Evolutionary conservation across 2,888 invertebrate genomes (phyloP), one percentile per base, ranked within the genome.

Genomic region (Arctia plantaginis): DNA sequence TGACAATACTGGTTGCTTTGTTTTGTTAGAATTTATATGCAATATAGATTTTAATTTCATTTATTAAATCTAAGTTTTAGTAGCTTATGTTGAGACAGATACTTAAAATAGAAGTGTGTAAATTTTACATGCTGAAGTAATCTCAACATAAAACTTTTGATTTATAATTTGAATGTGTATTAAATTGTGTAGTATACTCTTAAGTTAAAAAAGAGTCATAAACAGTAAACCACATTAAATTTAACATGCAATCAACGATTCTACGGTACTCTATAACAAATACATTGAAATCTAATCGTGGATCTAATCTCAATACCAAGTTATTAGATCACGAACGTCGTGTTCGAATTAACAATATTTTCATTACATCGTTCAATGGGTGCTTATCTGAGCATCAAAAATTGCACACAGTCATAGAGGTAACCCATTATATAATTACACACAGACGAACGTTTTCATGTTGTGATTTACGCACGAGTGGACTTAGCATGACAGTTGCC

Each of bases 391-490:
- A 83, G 78, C 83, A 86, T 85, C 84, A 79, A 85, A 86, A 83
- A 76, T 68, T 77, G 75, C 73, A 75, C 81, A 82, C 77, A 78
- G 79, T 82, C 83, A 81, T 77, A 83, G 79, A 80, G 71, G 79
- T 79, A 80, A 81, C 80, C 79, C 80, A 83, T 84, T 85, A 82
- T 79, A 89, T 87, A 86, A 82, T 88, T 85, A 85, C 80, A 78
- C 74, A 82, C 77, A 80, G 80, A 83, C 80, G 81, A 84, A 81
- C 82, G 84, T 87, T 89, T 89, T 89, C 81, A 89, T 87, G 87
- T 86, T 89, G 88, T 87, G 82, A 87, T 92, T 90, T 88, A 90
- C 90, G 91, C 91, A 90, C 90, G 90, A 90, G 85, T 87, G 86
- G 83, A 74, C 83, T 79, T 86, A 69, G 81, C 78, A 77, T 80